A percentile compares a stretch with the other conserved stretches of the same genome.
phyloP scores from a whole-genome alignment of 1,140 invertebrate genomes.

The Amyelois transitella region DNA sequence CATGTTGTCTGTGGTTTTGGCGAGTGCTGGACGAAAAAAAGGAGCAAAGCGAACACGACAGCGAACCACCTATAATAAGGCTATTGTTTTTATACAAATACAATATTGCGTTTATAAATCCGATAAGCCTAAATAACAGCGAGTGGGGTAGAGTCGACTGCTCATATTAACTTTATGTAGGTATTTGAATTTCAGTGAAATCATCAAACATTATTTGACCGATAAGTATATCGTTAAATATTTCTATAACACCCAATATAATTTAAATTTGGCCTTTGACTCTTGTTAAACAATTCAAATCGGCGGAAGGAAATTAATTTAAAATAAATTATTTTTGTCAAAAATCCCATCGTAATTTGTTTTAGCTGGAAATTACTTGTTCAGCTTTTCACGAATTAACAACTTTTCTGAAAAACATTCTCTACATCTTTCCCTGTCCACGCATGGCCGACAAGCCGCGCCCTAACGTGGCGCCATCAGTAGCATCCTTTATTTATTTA shows the following conservation, averaged over 20 bases:
- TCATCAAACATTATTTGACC: not conserved
- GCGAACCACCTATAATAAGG: conserved; percentile 67
- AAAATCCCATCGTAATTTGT: too few relatives aligned
- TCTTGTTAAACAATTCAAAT: too few relatives aligned
- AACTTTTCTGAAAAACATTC: not conserved
- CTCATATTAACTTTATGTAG: conserved; percentile 2
- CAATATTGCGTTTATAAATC: conserved; percentile 74
- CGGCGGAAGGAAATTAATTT: too few relatives aligned
- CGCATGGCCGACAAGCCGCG: conserved; percentile 54
- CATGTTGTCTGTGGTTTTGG: conserved; percentile 37
- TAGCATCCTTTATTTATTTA: conserved; percentile 67
- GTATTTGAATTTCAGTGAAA: not conserved
- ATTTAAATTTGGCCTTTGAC: too few relatives aligned
- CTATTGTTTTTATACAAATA: conserved; percentile 73
- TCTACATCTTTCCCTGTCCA: conserved; percentile 34
- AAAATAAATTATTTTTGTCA: too few relatives aligned
- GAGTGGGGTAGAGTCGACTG: conserved; percentile 21
- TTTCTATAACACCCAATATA: too few relatives aligned
- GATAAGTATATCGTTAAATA: too few relatives aligned
- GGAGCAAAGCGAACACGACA: conserved; percentile 37
- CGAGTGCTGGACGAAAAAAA: conserved; percentile 39
- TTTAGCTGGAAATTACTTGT: not conserved
- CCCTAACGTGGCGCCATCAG: conserved; percentile 63
- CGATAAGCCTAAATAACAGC: conserved; percentile 55
- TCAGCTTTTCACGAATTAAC: too few relatives aligned